Conservation (phyloP, 2,888 invertebrate species). For the Druceiella hillmani region DNA sequence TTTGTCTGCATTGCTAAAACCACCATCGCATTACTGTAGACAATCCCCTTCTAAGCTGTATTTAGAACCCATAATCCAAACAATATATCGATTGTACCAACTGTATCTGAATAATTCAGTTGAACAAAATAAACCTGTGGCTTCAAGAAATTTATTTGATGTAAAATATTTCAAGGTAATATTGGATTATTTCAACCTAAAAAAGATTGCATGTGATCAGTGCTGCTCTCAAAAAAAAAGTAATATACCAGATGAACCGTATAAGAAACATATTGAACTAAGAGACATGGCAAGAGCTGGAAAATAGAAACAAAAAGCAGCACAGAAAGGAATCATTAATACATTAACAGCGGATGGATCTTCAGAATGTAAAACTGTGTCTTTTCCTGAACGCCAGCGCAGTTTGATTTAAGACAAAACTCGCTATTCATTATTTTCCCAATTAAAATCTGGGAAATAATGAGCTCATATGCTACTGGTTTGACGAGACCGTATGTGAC, state of each 20-base stretch:
- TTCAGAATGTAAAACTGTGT: constrained; percentile 27
- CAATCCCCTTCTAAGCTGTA: constrained; percentile 23
- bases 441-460: constrained; percentile 23
- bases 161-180: no score
- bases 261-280: constrained; percentile 16
- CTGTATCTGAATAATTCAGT: constrained; percentile 19
- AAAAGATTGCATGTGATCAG: constrained; percentile 23
- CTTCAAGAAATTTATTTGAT: constrained; percentile 25
- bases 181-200: constrained; percentile 25
- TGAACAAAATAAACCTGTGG: constrained; percentile 16
- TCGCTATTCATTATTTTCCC: constrained; percentile 28
- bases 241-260: constrained; percentile 20
- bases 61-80: constrained; percentile 25
- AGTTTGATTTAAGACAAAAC: constrained; percentile 28
- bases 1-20: constrained; percentile 18
- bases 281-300: constrained; percentile 21
- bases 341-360: constrained; percentile 24
- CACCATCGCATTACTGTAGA: constrained; percentile 26
- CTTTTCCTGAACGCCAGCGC: constrained; percentile 26
- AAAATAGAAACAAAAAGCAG: constrained; percentile 24
- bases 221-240: constrained; percentile 24
- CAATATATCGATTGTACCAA: no score
- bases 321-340: constrained; percentile 20
- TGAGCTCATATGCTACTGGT: constrained; percentile 25
- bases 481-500: constrained; percentile 24